phyloP scores from a whole-genome alignment of 2,113 vertebrate genomes.

The Caranx melampygus region DNA sequence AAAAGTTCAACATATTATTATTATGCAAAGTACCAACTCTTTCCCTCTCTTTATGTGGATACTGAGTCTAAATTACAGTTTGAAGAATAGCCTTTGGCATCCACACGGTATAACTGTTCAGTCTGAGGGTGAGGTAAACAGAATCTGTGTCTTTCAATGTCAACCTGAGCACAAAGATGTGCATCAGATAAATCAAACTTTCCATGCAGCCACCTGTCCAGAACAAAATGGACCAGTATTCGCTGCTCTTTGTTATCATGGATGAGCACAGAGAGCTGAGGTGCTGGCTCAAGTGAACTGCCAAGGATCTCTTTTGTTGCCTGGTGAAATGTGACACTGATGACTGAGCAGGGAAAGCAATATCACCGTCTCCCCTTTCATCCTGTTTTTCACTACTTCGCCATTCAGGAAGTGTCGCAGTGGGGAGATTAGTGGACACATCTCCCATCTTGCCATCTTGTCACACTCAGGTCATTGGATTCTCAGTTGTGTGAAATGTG shows the following conservation, averaged over 20 bases:
- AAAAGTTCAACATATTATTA: too few relatives aligned
- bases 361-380: conserved; percentile 43
- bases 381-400: conserved; percentile 24
- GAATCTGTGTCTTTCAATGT: conserved; percentile 26
- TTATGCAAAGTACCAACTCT: too few relatives aligned
- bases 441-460: conserved; percentile 8
- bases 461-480: conserved; percentile 2
- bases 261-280: conserved; percentile 28
- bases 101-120: not conserved
- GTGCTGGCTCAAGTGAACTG: conserved; percentile 50
- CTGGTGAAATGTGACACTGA: conserved; percentile 62
- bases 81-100: not conserved
- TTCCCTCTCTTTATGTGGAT: not conserved
- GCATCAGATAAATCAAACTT: conserved; percentile 39
- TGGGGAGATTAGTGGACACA: conserved; percentile 28
- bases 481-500: not conserved
- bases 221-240: conserved; percentile 58
- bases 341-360: conserved; percentile 45
- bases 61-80: conserved; percentile 14
- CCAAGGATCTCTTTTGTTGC: conserved; percentile 54
- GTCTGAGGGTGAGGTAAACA: conserved; percentile 16
- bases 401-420: conserved; percentile 44
- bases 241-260: conserved; percentile 49
- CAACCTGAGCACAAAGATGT: conserved; percentile 25
- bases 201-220: conserved; percentile 43